Percentiles rank a stretch among this genome's conserved stretches.
Evolutionary conservation across 1,140 invertebrate genomes (phyloP).

Genomic region (Drosophila cardini): DNA sequence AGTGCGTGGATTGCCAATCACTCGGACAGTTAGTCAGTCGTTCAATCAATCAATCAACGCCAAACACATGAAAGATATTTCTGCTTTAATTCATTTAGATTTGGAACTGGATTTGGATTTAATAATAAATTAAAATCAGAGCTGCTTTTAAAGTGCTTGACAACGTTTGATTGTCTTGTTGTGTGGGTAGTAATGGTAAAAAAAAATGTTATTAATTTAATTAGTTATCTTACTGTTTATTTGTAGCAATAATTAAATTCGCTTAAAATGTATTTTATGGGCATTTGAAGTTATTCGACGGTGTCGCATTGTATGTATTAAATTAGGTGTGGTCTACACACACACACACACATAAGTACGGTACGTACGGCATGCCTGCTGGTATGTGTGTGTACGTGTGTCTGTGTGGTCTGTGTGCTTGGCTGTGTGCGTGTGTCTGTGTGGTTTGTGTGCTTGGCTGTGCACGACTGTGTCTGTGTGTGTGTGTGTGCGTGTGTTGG

Average conservation of each 20-base stretch:
- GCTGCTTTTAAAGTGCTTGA: background rate
- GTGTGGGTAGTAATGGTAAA: background rate
- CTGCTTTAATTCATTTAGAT: background rate
- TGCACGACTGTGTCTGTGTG: background rate
- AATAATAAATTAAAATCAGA: background rate
- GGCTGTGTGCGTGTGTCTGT: background rate
- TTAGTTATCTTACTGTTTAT: constrained; percentile 9
- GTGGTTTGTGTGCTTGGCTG: background rate
- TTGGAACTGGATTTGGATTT: background rate
- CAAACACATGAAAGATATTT: background rate
- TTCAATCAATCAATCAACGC: constrained; percentile 3
- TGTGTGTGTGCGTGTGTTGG: background rate
- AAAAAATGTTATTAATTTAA: background rate
- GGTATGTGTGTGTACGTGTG: background rate
- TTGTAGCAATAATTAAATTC: constrained; percentile 6
- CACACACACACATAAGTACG: background rate
- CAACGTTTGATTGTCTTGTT: background rate
- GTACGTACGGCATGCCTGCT: background rate
- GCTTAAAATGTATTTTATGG: constrained; percentile 17
- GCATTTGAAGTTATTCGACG: constrained; percentile 4
- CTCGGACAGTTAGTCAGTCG: background rate
- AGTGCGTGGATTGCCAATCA: background rate
- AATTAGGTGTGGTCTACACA: constrained; percentile 25
- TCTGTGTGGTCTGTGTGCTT: background rate
- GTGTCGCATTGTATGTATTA: constrained; percentile 32